A percentile compares a stretch with the other conserved stretches of the same genome.
These are phyloP conservation scores for Euphydryas editha DNA, from an alignment of 2,888 invertebrate genomes.

Conservation along the genomic window DNA sequence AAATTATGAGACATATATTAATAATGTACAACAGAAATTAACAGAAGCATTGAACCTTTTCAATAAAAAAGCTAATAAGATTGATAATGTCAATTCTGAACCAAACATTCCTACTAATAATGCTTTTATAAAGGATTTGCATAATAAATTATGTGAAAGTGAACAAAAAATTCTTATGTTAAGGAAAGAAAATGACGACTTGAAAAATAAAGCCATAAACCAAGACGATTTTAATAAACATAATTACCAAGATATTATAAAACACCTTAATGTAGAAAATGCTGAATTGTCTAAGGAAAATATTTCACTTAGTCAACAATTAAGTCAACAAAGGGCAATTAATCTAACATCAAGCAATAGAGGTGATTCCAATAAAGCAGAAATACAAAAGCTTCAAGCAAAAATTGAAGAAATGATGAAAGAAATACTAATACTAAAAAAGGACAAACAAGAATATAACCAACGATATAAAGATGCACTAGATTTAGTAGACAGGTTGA, in stretches of 20 bases:
- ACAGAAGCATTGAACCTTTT: conserved; percentile 68
- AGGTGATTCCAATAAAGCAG: conserved; percentile 56
- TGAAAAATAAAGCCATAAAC: conserved; percentile 54
- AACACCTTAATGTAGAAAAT: conserved; percentile 75
- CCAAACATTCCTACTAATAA: conserved; percentile 51
- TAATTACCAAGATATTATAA: conserved; percentile 73
- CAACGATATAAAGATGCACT: conserved; percentile 66
- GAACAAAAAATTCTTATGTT: conserved; percentile 77
- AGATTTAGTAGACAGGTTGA: conserved; percentile 69
- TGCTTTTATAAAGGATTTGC: conserved; percentile 69
- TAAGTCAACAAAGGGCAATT: conserved; percentile 66
- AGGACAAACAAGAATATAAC: conserved; percentile 74
- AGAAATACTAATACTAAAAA: conserved; percentile 64
- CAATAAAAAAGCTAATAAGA: conserved; percentile 61
- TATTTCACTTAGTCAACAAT: conserved; percentile 66
- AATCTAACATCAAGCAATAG: conserved; percentile 56
- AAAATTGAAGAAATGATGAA: conserved; percentile 62
- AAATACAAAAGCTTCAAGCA: conserved; percentile 61
- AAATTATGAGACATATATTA: conserved; percentile 72
- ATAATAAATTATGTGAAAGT: conserved; percentile 74
- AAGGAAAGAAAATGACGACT: conserved; percentile 76
- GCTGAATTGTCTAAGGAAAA: conserved; percentile 75
- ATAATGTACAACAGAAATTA: conserved; percentile 65
- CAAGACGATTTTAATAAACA: conserved; percentile 60
- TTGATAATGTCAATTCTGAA: conserved; percentile 52